phyloP scores from a whole-genome alignment of 2,888 invertebrate genomes.

The Xanthia icteritia region DNA sequence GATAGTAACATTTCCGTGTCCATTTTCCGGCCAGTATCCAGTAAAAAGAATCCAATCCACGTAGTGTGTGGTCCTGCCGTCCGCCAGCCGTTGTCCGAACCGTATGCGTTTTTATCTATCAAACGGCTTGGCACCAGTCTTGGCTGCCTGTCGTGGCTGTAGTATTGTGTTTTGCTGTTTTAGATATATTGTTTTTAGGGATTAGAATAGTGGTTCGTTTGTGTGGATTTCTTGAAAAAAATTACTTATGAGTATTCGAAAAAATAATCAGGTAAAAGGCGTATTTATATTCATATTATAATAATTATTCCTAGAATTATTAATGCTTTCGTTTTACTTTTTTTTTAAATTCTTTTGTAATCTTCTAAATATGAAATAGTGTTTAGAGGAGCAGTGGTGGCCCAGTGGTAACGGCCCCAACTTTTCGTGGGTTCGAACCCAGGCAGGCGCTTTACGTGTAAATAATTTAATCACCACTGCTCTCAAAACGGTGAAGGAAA shows the following conservation, averaged over 20 bases:
- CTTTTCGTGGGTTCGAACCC: too few relatives aligned
- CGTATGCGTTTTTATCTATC: slow-evolving; percentile 56
- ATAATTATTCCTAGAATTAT: neutral
- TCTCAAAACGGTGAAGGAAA: too few relatives aligned
- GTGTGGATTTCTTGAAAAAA: too few relatives aligned
- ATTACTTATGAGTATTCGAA: too few relatives aligned
- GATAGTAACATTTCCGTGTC: slow-evolving; percentile 38
- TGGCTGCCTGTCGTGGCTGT: slow-evolving; percentile 4
- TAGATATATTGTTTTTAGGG: slow-evolving; percentile 2
- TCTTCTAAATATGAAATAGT: neutral
- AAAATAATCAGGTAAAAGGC: neutral
- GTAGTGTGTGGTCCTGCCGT: slow-evolving; percentile 24
- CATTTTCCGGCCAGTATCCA: slow-evolving; percentile 39
- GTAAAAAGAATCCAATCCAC: slow-evolving; percentile 55
- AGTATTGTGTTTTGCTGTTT: slow-evolving; percentile 12
- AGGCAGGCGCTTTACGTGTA: too few relatives aligned
- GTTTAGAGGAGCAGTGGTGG: neutral
- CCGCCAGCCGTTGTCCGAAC: slow-evolving; percentile 42
- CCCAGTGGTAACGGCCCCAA: too few relatives aligned
- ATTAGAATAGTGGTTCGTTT: neutral
- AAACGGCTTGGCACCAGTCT: slow-evolving; percentile 50
- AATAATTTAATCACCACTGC: too few relatives aligned
- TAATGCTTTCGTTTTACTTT: neutral
- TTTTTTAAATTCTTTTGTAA: too few relatives aligned
- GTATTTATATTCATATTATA: neutral